phyloP scores from a whole-genome alignment of 1,140 invertebrate species.

The Leptopilina clavipes region DNA sequence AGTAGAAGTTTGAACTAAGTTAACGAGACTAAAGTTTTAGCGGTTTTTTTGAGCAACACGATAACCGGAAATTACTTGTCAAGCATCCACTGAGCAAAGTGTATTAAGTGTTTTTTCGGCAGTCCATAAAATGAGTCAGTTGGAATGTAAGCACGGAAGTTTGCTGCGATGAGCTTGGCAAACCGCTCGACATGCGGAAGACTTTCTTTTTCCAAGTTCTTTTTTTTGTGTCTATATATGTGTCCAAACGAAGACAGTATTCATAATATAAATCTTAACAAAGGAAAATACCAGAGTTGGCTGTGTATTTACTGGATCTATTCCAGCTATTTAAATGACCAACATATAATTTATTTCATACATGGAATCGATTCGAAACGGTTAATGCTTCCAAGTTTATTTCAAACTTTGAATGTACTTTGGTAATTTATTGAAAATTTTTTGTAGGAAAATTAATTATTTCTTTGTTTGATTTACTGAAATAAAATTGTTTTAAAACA shows the following conservation, averaged over 20 bases:
- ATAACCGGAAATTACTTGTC: slow-evolving; percentile 68
- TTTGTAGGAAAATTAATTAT: not conserved
- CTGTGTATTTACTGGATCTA: slow-evolving; percentile 33
- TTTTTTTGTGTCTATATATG: slow-evolving; percentile 15
- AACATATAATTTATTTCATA: slow-evolving; percentile 29
- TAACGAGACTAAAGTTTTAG: slow-evolving; percentile 60
- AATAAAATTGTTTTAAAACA: not conserved
- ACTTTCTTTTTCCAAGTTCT: slow-evolving; percentile 5
- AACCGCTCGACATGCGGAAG: slow-evolving; percentile 25
- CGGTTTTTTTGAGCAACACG: slow-evolving; percentile 52
- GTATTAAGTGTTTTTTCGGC: slow-evolving; percentile 64
- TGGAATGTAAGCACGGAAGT: slow-evolving; percentile 41
- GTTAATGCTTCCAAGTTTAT: not conserved
- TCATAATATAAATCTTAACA: slow-evolving; percentile 37
- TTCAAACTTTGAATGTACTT: not conserved
- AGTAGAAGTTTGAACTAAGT: slow-evolving; percentile 44
- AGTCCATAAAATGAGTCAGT: slow-evolving; percentile 55
- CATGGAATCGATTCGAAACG: not conserved
- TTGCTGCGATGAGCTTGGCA: slow-evolving; percentile 8
- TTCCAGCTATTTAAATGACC: slow-evolving; percentile 36
- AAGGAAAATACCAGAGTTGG: not conserved
- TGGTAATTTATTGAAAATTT: slow-evolving; percentile 8
- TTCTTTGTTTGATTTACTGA: not conserved
- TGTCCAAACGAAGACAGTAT: slow-evolving; percentile 3
- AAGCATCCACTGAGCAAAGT: slow-evolving; percentile 44